phyloP scores from a whole-genome alignment of 1,140 invertebrate genomes.

The Nasonia longicornis region DNA sequence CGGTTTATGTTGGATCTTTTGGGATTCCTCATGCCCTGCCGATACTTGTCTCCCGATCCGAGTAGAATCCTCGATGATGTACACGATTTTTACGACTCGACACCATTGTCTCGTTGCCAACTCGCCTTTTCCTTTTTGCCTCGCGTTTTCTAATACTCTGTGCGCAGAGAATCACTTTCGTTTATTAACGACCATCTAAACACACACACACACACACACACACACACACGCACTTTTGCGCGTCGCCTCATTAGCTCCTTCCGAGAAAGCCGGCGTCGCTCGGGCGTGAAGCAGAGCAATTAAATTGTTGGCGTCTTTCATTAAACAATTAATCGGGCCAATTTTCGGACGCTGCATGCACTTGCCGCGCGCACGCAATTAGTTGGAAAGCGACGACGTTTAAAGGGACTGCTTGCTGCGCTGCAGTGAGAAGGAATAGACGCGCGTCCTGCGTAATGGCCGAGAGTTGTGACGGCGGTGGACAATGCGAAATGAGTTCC shows the following conservation, averaged over 20 bases:
- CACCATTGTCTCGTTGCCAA: no score
- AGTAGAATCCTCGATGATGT: not conserved
- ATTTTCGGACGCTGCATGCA: not conserved
- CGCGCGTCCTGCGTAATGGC: constrained; percentile 7
- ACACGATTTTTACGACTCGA: not conserved
- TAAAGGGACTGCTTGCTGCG: not conserved
- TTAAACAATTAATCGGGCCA: constrained; percentile 19
- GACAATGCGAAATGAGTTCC: constrained; percentile 59
- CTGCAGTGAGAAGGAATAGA: not conserved
- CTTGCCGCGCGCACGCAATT: not conserved
- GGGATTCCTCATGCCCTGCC: not conserved
- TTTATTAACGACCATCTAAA: no score
- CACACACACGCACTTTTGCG: no score
- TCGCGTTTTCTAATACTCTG: not conserved
- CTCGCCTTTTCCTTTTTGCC: not conserved
- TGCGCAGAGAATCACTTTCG: no score
- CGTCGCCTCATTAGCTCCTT: no score
- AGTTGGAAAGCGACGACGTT: constrained; percentile 1
- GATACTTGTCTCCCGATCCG: not conserved
- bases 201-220: no score
- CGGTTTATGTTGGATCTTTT: not conserved
- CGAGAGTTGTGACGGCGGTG: not conserved
- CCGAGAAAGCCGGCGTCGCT: not conserved
- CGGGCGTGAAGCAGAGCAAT: not conserved
- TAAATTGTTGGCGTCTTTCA: constrained; percentile 17